Evolutionary conservation across 1,140 invertebrate genomes (phyloP).

Genomic region (Spodoptera litura): DNA sequence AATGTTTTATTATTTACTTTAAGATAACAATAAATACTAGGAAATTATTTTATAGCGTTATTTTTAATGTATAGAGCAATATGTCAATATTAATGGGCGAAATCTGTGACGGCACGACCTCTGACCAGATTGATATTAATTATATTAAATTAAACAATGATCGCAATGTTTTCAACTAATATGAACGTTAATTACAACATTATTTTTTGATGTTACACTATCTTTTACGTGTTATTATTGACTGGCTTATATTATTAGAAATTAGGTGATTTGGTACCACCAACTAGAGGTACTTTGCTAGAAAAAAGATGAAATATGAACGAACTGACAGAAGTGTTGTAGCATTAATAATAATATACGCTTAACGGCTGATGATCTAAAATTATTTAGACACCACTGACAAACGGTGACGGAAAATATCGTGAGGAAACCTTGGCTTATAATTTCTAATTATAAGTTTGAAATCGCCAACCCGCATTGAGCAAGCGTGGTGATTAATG

Average conservation of each 20-base stretch:
- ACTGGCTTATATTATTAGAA: neutral
- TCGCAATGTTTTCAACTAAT: neutral
- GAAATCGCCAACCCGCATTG: no score
- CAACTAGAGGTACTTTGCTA: no score
- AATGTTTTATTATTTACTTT: slow-evolving; percentile 13
- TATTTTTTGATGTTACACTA: neutral
- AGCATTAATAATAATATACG: no score
- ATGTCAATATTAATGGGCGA: neutral
- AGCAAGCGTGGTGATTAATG: no score
- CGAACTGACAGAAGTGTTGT: no score
- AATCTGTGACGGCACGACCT: neutral
- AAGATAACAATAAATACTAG: neutral
- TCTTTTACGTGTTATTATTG: neutral
- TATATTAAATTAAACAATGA: neutral
- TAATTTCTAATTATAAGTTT: no score
- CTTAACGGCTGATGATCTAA: no score
- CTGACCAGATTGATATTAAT: slow-evolving; percentile 21
- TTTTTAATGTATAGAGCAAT: neutral
- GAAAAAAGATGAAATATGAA: slow-evolving; percentile 4
- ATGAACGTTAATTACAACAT: slow-evolving; percentile 10
- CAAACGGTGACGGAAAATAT: no score
- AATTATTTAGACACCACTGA: no score
- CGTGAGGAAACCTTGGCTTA: no score
- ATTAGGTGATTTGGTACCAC: no score
- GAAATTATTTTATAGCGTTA: neutral